phyloP scores from a whole-genome alignment of 2,113 vertebrate genomes.

The Myrmecophaga tridactyla region DNA sequence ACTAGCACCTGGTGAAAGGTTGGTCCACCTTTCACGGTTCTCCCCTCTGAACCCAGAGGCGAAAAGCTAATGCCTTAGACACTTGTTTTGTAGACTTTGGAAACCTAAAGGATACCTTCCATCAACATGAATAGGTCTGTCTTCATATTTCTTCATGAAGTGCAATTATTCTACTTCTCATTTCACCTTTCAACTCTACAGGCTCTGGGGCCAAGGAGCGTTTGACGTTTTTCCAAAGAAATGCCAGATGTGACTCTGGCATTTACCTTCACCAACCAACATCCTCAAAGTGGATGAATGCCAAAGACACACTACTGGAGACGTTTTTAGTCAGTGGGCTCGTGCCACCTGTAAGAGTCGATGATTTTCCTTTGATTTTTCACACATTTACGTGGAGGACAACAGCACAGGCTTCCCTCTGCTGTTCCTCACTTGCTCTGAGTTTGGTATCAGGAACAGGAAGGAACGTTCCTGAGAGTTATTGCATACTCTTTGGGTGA shows the following conservation, averaged over 20 bases:
- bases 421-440: neutral
- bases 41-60: too few species aligned
- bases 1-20: neutral
- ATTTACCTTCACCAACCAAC: constrained; percentile 51
- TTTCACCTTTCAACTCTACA: neutral
- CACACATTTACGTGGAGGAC: neutral
- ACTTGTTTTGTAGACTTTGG: neutral
- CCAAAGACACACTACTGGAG: constrained; percentile 10
- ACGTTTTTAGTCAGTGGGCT: neutral
- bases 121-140: neutral
- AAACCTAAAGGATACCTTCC: constrained; percentile 2
- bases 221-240: constrained; percentile 60
- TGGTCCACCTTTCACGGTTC: neutral
- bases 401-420: neutral
- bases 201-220: neutral
- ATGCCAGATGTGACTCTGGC: constrained; percentile 23
- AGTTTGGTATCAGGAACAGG: neutral
- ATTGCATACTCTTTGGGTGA: neutral
- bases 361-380: neutral
- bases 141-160: neutral
- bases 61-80: neutral
- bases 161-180: neutral
- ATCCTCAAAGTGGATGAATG: constrained; percentile 46
- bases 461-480: constrained; percentile 19
- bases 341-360: neutral